phyloP scores from a whole-genome alignment of 2,888 invertebrate genomes.

The Drosophila mimica region DNA sequence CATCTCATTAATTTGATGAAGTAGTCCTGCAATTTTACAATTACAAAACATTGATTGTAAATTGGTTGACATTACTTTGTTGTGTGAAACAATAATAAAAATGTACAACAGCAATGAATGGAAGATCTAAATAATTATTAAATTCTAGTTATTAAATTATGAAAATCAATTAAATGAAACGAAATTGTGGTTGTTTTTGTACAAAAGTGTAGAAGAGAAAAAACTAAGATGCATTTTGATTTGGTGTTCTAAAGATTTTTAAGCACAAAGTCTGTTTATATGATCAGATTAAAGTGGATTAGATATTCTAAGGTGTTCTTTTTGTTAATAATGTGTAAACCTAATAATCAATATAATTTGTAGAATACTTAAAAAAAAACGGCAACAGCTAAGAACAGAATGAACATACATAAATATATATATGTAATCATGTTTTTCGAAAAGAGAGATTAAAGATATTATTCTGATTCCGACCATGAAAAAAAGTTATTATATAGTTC shows the following conservation, averaged over 20 bases:
- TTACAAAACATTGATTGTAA: constrained; percentile 61
- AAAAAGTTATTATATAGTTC: constrained; percentile 4
- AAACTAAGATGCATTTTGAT: background rate
- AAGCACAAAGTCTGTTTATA: background rate
- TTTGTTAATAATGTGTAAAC: background rate
- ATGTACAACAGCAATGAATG: background rate
- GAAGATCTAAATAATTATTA: background rate
- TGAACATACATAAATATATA: background rate
- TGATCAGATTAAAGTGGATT: background rate
- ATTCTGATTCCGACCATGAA: constrained; percentile 15
- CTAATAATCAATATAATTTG: background rate
- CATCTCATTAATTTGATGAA: constrained; percentile 85
- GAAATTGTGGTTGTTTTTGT: background rate
- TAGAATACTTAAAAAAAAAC: background rate
- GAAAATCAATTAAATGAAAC: background rate
- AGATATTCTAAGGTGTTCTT: constrained; percentile 1
- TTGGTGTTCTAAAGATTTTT: background rate
- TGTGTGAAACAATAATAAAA: constrained; percentile 6
- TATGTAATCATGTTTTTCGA: background rate
- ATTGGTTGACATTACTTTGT: constrained; percentile 43
- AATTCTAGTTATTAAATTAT: background rate
- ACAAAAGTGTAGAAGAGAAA: background rate
- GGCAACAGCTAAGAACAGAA: constrained; percentile 2
- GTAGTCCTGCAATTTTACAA: constrained; percentile 84
- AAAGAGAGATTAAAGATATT: constrained; percentile 8